Percentiles rank a stretch among this genome's conserved stretches.
These are phyloP conservation scores for Cheilosia pagana DNA, from an alignment of 2,888 invertebrate species.

Conservation along the genomic window DNA sequence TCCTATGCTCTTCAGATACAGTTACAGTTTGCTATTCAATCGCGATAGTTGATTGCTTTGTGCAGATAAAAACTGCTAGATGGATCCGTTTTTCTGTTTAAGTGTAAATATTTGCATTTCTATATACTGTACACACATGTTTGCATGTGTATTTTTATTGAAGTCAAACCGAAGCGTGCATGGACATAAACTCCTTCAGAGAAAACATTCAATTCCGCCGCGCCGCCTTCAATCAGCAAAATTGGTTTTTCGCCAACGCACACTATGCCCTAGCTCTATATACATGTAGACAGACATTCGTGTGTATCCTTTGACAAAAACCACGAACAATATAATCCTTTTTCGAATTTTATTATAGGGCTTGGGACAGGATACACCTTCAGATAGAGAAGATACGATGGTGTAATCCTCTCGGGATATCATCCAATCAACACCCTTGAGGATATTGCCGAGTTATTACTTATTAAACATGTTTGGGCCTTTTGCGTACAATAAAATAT, in stretches of 20 bases:
- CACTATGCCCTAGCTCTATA: not conserved
- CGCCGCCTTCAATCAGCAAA: slow-evolving; percentile 30
- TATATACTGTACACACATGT: too few species aligned
- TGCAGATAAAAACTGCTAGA: slow-evolving; percentile 2
- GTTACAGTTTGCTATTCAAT: slow-evolving; percentile 30
- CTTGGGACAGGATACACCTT: not conserved
- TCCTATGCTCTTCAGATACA: not conserved
- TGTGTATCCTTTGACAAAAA: slow-evolving; percentile 8
- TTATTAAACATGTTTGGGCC: slow-evolving; percentile 45
- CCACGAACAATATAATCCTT: slow-evolving; percentile 20
- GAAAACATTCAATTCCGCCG: slow-evolving; percentile 1
- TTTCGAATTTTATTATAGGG: slow-evolving; percentile 25
- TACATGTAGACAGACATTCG: too few species aligned
- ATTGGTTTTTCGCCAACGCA: slow-evolving; percentile 33
- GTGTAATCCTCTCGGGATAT: slow-evolving; percentile 24
- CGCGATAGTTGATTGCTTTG: slow-evolving; percentile 28
- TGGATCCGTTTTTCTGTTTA: not conserved
- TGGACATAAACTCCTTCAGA: too few species aligned
- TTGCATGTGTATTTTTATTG: too few species aligned
- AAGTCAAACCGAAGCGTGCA: not conserved
- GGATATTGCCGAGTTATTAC: slow-evolving; percentile 42
- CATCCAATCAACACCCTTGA: slow-evolving; percentile 54
- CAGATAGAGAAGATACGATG: not conserved
- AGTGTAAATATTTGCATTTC: not conserved
- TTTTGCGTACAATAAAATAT: slow-evolving; percentile 42